A percentile compares a stretch with the other conserved stretches of the same genome.
phyloP scores from a whole-genome alignment of 2,797 vertebrate species.

The Sylvilagus floridanus region DNA sequence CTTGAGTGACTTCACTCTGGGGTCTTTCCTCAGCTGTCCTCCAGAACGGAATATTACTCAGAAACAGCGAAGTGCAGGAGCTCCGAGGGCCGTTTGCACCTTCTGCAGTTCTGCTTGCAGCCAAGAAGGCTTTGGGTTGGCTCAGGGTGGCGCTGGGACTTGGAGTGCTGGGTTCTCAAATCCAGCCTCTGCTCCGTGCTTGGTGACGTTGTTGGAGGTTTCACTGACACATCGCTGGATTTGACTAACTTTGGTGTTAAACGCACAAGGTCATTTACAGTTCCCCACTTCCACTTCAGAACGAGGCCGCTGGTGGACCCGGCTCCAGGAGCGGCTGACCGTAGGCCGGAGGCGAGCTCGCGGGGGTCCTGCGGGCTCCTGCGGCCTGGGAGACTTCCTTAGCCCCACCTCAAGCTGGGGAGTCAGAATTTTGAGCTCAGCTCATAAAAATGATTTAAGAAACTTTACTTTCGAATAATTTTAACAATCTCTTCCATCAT shows the following conservation, averaged over 20 bases:
- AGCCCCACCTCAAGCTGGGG: background rate
- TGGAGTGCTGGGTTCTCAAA: too few species aligned
- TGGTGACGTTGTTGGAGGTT: background rate
- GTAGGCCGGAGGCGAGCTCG: rapidly evolving
- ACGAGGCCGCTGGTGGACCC: rapidly evolving
- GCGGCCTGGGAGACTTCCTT: background rate
- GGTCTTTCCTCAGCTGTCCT: slow-evolving; percentile 47
- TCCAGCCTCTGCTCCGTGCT: background rate
- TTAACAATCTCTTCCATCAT: rapidly evolving
- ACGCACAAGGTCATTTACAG: rapidly evolving
- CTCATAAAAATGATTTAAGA: background rate
- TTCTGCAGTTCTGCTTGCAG: rapidly evolving
- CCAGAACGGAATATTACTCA: background rate
- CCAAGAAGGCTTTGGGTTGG: rapidly evolving
- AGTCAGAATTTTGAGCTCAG: background rate
- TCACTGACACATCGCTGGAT: rapidly evolving
- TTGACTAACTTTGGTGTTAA: background rate
- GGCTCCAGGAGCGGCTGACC: rapidly evolving
- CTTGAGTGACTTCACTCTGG: slow-evolving; percentile 64
- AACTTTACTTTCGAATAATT: background rate
- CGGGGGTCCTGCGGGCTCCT: rapidly evolving
- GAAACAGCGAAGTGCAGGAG: slow-evolving; percentile 35
- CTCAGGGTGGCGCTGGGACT: rapidly evolving
- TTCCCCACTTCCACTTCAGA: rapidly evolving
- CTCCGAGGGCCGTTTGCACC: background rate